Base-by-base conservation (phyloP, 2,113 vertebrate genomes). In the Zosterops hypoxanthus region DNA sequence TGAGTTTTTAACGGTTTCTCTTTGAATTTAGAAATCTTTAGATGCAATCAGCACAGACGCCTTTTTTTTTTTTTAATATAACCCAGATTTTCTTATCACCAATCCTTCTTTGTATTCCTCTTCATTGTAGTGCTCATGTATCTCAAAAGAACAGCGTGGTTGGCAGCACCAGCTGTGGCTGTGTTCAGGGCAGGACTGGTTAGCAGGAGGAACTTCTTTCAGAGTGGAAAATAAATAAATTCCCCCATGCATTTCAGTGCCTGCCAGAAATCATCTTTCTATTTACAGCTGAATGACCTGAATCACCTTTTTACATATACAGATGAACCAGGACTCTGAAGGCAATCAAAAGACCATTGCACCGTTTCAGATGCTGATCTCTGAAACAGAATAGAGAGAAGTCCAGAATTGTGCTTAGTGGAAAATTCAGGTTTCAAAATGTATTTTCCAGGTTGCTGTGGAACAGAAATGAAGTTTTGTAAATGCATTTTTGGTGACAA, bases 221-320 rank as follows among this genome's bases (percentile, higher is more conserved):
- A 29, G 34, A 8, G 46, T 10, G 70, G 55, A 80, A 94, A 92
- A 93, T 80, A 94, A 95, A 93, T 95, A 94, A 92, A 93, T 95
- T 88, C 76, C 63, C 76, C 73, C 42, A 15, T 65, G 70, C 71
- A 66, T 88, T 76, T 82, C 88, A 88, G 39, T 56, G 56, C 64
- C 69, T 81, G 71, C 47, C 42, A 90, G 52, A 93, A 91, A 92
- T 83, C 71, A 41, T 90, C 68, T 83, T 90, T 88, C 50, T 52
- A 42, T 91, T 94, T 93, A 75, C 82, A 83, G 7, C 33, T n/a
- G 64, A 72, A 80, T 60, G 82, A 70, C 56, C 60, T 44, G 79
- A 92, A 86, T 86, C 90, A 11, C 68, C 33, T 88, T 85, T 94
- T 73, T 70, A 73, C 59, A 56, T 41, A 63, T 22, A 61, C 8